Percentiles rank a stretch among this genome's conserved stretches.
phyloP scores from a whole-genome alignment of 2,113 vertebrate species.

The Lathamus discolor region DNA sequence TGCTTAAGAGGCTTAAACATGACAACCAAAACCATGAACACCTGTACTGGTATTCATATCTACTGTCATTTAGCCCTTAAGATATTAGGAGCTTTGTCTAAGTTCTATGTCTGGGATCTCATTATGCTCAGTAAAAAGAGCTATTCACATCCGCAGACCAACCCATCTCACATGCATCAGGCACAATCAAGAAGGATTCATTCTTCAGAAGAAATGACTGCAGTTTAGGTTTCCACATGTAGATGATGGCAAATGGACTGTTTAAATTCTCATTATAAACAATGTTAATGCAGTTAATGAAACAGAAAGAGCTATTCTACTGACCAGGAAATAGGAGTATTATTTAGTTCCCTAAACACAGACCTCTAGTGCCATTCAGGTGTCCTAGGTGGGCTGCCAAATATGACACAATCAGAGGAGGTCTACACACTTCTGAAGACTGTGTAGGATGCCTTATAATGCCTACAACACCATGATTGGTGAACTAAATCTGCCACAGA shows the following conservation, averaged over 20 bases:
- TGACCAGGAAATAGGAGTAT: background rate
- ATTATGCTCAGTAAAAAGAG: background rate
- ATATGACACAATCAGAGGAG: background rate
- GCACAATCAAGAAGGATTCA: background rate
- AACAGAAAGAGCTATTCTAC: background rate
- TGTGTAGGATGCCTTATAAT: background rate
- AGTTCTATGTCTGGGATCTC: background rate
- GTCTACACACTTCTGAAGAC: background rate
- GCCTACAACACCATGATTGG: background rate
- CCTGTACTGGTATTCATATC: background rate
- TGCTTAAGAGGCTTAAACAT: background rate
- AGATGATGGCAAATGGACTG: background rate
- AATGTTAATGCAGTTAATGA: background rate
- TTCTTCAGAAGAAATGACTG: background rate
- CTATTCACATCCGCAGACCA: background rate
- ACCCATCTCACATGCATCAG: background rate
- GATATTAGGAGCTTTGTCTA: background rate
- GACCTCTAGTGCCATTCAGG: background rate
- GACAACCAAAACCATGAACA: background rate
- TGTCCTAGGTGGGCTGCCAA: background rate
- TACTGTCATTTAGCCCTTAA: background rate
- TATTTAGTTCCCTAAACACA: background rate
- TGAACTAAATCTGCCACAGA: background rate
- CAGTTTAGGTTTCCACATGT: background rate
- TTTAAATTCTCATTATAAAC: background rate